Percentiles rank a stretch among this genome's conserved stretches.
phyloP scores from a whole-genome alignment of 2,888 invertebrate genomes.

The Noctua comes region DNA sequence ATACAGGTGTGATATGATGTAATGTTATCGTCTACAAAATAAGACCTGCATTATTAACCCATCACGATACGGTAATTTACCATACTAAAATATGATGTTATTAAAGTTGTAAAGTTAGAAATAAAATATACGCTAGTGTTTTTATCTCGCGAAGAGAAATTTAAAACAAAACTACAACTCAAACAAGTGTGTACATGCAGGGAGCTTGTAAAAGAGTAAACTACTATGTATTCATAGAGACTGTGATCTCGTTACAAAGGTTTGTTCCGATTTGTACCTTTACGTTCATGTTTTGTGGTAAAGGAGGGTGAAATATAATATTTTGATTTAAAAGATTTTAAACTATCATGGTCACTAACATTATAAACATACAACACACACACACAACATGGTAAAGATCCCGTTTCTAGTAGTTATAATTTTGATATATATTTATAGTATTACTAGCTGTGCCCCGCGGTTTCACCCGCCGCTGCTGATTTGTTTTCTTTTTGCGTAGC shows the following conservation, averaged over 20 bases:
- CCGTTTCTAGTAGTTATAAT: too few species aligned
- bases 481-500: too few species aligned
- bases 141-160: constrained; percentile 2
- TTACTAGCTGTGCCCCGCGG: too few species aligned
- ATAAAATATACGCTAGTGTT: not conserved
- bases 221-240: constrained; percentile 65
- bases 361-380: too few species aligned
- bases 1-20: not conserved
- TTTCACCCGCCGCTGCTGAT: too few species aligned
- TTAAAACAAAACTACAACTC: constrained; percentile 10
- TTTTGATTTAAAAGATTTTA: too few species aligned
- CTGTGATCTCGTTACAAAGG: constrained; percentile 55
- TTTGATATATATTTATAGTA: too few species aligned
- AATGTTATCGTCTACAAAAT: not conserved
- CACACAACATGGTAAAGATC: too few species aligned
- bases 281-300: not conserved
- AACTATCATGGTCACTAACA: too few species aligned
- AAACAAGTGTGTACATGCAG: constrained; percentile 18
- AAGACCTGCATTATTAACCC: not conserved
- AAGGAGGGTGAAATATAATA: not conserved
- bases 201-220: constrained; percentile 46
- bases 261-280: constrained; percentile 27
- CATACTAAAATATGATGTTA: not conserved
- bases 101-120: constrained; percentile 1
- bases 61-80: not conserved